Evolutionary conservation across 1,140 invertebrate genomes (phyloP).

Genomic region (Eurosta solidaginis): DNA sequence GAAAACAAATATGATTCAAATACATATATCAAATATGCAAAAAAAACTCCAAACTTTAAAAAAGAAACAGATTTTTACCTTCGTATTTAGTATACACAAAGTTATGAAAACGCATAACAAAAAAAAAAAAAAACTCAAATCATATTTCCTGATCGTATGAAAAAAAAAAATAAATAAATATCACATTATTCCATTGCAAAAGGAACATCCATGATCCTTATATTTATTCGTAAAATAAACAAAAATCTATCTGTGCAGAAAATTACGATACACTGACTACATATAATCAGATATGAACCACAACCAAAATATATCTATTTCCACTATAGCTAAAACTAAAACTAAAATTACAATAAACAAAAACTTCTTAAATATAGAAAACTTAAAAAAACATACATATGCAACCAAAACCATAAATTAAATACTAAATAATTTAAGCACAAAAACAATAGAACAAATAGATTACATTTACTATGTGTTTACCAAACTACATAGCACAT

Average conservation of each 20-base stretch:
- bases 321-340: conserved; percentile 13
- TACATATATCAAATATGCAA: neutral
- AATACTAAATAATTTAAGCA: neutral
- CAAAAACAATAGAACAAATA: no score
- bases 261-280: neutral
- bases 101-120: neutral
- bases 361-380: conserved; percentile 13
- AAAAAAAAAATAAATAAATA: neutral
- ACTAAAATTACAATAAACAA: neutral
- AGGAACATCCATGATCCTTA: neutral
- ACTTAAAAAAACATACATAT: neutral
- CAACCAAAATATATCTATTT: neutral
- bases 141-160: neutral
- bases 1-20: neutral
- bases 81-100: neutral
- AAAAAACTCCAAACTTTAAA: neutral
- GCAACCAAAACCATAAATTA: neutral
- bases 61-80: neutral
- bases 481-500: neutral
- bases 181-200: neutral
- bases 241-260: neutral
- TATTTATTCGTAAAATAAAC: no score
- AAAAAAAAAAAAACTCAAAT: neutral
- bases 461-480: no score
- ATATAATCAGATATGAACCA: neutral